phyloP scores from a whole-genome alignment of 2,113 vertebrate genomes.

The Hucho hucho region DNA sequence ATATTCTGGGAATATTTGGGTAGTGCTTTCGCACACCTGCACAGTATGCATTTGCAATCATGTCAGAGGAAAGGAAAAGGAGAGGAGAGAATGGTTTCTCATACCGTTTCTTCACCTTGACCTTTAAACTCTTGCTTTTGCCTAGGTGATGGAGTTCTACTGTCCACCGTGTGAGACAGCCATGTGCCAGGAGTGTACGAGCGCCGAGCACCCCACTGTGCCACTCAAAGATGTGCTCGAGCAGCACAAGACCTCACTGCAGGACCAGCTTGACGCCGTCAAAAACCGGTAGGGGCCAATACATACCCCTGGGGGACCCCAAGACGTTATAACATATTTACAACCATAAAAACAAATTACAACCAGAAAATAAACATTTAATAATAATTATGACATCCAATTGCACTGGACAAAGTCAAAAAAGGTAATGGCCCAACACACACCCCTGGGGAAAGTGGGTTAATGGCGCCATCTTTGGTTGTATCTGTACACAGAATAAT shows the following conservation, averaged over 20 bases:
- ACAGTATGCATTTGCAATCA: neutral
- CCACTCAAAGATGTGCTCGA: constrained; percentile 94
- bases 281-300: constrained; percentile 74
- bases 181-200: constrained; percentile 94
- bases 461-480: no score
- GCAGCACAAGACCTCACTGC: constrained; percentile 92
- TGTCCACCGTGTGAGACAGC: constrained; percentile 96
- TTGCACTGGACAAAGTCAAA: no score
- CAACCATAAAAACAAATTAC: no score
- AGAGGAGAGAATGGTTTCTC: neutral
- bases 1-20: no score
- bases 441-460: no score
- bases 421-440: no score
- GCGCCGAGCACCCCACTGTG: constrained; percentile 91
- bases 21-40: no score
- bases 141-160: constrained; percentile 96
- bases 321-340: neutral
- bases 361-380: no score
- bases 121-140: neutral
- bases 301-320: neutral
- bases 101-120: neutral
- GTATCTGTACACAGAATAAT: no score
- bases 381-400: no score
- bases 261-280: constrained; percentile 87
- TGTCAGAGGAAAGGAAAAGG: neutral